Evolutionary conservation across 2,797 vertebrate genomes (phyloP), one percentile per base, ranked within the genome.

Genomic region (Spondyliosoma cantharus): DNA sequence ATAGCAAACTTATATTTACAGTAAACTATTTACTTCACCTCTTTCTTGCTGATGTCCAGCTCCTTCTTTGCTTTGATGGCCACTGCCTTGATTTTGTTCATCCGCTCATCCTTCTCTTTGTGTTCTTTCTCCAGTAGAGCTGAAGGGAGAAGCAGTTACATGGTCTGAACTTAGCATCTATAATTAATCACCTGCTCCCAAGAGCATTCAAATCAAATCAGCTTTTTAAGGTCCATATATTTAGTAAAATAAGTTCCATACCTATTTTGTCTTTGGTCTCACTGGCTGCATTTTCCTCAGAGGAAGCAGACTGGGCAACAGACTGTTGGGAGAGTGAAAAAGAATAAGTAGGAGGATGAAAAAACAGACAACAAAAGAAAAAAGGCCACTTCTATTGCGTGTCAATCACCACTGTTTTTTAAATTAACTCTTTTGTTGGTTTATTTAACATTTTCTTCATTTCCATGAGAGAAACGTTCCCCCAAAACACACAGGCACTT

Each of bases 1-100:
- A 29, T 1, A 22, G 22, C 42, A 61, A 37, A 56, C 16, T 7
- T 54, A 52, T 2, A 61, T 60, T 57, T 14, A 5, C 2, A 43
- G 13, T 24, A 48, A 0, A 50, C 15, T 58, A 42, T 68, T 79
- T 19, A 56, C 27, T 59, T 2, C 94, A 99, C 98, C 97, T 99
- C 97, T 93, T 96, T 99, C 91, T 95, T 96, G 83, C 93, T 96
- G 74, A 66, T 90, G 84, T 97, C 97, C 85, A 99, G 92, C 86
- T 99, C 98, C 88, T 98, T 99, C 90, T 96, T 98, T 66, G 97
- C 97, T 93, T 99, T 99, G 72, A 99, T 93, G 49, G 98, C 97
- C 54, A 99, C 97, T 16, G 97, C 93, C 91, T 98, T 99, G 71
- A 99, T 96, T 93, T 98, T 99, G 90, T 94, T 97, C 89, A 96